A percentile compares a stretch with the other conserved stretches of the same genome.
These are phyloP conservation scores for Drosophila rhopaloa DNA, from an alignment of 1,140 invertebrate species.

Conservation along the genomic window DNA sequence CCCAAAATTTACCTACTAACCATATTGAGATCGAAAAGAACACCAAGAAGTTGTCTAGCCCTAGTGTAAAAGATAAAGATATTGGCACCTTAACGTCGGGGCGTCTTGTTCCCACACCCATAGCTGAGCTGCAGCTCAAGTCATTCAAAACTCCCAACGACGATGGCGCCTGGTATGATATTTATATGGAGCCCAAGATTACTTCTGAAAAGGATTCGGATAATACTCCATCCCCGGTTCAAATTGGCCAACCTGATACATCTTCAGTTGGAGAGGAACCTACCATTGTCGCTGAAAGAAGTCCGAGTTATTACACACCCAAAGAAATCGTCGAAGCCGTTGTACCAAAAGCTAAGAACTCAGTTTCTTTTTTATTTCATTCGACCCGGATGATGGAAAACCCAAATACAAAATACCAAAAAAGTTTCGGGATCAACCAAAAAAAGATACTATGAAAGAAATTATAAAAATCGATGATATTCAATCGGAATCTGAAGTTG, in stretches of 20 bases:
- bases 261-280: background rate
- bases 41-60: conserved; percentile 42
- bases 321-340: conserved; percentile 8
- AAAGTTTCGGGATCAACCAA: conserved; percentile 28
- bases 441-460: background rate
- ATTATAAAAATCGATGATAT: background rate
- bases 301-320: conserved; percentile 46
- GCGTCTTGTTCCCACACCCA: conserved; percentile 52
- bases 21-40: conserved; percentile 54
- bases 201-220: background rate
- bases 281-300: conserved; percentile 14
- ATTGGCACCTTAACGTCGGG: conserved; percentile 39
- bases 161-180: conserved; percentile 58
- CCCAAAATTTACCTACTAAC: conserved; percentile 55
- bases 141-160: conserved; percentile 53
- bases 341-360: conserved; percentile 37
- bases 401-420: conserved; percentile 56
- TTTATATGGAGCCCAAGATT: conserved; percentile 20
- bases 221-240: background rate
- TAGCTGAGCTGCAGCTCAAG: conserved; percentile 69
- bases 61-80: conserved; percentile 50
- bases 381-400: conserved; percentile 57
- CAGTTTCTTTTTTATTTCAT: conserved; percentile 63
- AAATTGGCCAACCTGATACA: background rate
- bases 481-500: background rate